Conservation (phyloP, 2,797 vertebrate species). For the Buceros bicornis region DNA sequence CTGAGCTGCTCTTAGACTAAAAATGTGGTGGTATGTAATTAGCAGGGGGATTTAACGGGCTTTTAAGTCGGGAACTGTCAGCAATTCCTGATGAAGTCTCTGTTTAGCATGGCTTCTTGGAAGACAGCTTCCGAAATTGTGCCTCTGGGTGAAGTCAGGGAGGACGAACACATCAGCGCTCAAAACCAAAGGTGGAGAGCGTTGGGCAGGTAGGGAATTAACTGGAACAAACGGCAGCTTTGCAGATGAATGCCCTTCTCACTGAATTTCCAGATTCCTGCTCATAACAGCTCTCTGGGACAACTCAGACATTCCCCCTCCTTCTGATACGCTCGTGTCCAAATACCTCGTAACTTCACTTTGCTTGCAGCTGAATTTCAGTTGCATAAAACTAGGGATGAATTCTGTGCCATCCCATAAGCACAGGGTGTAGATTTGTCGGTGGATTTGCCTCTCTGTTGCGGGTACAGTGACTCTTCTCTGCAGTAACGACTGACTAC, state of each 20-base stretch:
- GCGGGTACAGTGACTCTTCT: background rate
- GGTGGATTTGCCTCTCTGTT: background rate
- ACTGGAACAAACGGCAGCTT: background rate
- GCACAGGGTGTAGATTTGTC: background rate
- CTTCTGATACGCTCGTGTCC: accelerated
- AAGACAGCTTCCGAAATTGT: background rate
- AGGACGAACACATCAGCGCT: background rate
- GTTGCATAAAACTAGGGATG: background rate
- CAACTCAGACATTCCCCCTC: background rate
- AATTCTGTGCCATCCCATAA: background rate
- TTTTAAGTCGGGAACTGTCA: background rate
- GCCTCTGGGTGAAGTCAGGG: background rate
- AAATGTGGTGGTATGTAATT: background rate
- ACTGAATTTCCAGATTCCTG: background rate
- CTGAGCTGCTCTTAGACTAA: background rate
- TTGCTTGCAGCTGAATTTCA: background rate
- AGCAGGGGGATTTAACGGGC: background rate
- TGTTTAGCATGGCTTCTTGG: background rate
- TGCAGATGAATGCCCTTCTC: background rate
- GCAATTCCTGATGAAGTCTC: background rate
- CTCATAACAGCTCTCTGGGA: background rate
- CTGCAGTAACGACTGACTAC: background rate
- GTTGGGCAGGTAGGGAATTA: background rate
- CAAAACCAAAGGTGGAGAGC: background rate
- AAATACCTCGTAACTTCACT: background rate